Evolutionary conservation across 2,797 vertebrate genomes (phyloP), one percentile per base, ranked within the genome.

Genomic region (Neosilurus mollespiculum): DNA sequence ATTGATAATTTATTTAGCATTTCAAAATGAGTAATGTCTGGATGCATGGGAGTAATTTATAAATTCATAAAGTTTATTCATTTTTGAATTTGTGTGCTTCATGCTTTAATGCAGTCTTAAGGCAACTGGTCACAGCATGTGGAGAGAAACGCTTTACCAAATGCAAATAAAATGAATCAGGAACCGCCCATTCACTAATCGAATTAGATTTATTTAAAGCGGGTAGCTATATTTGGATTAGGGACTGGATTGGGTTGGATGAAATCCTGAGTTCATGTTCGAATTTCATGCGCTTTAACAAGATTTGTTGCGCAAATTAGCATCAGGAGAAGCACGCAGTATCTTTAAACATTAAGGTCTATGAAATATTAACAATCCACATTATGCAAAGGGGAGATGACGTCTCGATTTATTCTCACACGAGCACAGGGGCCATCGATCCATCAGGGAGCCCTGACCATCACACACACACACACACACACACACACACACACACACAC

Each of bases 341-440:
- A 5, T 58, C 67, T 77, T 54, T 49, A n/a, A 78, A 81, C 9
- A 43, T 4, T 34, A 6, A 43, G 6, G 2, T 43, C 37, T 26
- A 64, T 87, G 53, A 87, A 91, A 88, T 85, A 86, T 89, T 87
- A 51, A 88, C 62, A 85, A 62, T 53, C 26, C 73, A 10, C 0
- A 67, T 88, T 87, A 89, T 89, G 87, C 59, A 86, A 89, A 89
- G 62, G 82, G 72, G 78, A 82, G 81, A 80, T 30, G 81, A 75
- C 49, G 65, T 79, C 75, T 83, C 54, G 71, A 76, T 80, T 77
- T 86, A 78, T 76, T 79, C 24, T 67, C 77, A 84, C 34, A 11
- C 22, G 20, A 84, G 51, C 49, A 75, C 22, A 22, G 58, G 73
- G 69, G 56, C 30, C 18, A 64, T 85, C 69, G 70, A 84, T 81